Evolutionary conservation across 2,888 invertebrate genomes (phyloP).

Genomic region (Gymnosoma rotundatum): DNA sequence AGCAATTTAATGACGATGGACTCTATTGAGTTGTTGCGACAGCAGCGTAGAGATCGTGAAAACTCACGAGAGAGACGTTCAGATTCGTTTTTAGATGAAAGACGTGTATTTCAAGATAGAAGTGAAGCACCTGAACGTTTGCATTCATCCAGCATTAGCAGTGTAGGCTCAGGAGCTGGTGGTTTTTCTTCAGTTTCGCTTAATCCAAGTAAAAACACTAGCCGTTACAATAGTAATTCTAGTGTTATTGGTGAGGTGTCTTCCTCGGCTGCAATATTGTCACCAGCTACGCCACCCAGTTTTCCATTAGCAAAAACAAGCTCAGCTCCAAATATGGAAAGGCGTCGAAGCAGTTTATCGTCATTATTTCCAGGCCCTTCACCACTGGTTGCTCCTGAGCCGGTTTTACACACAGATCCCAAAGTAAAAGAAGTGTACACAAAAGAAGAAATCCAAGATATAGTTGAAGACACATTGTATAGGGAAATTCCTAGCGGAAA

Average conservation of each 20-base stretch:
- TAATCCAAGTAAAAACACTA: slow-evolving; percentile 72
- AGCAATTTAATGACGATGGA: slow-evolving; percentile 71
- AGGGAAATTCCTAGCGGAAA: slow-evolving; percentile 77
- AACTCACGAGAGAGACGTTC: slow-evolving; percentile 72
- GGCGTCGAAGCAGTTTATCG: slow-evolving; percentile 76
- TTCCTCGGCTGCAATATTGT: slow-evolving; percentile 26
- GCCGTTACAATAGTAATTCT: slow-evolving; percentile 76
- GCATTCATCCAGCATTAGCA: slow-evolving; percentile 77
- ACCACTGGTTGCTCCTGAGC: slow-evolving; percentile 76
- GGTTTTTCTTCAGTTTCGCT: slow-evolving; percentile 56
- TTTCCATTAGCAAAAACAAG: slow-evolving; percentile 79
- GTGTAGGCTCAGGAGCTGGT: slow-evolving; percentile 75
- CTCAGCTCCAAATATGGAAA: slow-evolving; percentile 76
- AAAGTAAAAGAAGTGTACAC: slow-evolving; percentile 63
- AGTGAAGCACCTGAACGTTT: slow-evolving; percentile 78
- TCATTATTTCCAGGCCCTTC: slow-evolving; percentile 78
- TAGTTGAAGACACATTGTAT: slow-evolving; percentile 72
- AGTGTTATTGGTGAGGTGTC: slow-evolving; percentile 72
- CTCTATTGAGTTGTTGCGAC: slow-evolving; percentile 77
- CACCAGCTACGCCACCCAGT: slow-evolving; percentile 69
- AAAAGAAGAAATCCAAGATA: slow-evolving; percentile 72
- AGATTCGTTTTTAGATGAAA: slow-evolving; percentile 73
- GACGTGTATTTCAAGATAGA: slow-evolving; percentile 72
- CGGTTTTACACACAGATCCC: slow-evolving; percentile 76
- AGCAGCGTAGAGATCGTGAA: slow-evolving; percentile 73